Evolutionary conservation across 1,140 invertebrate species (phyloP).

Genomic region (Sarcophaga bullata): DNA sequence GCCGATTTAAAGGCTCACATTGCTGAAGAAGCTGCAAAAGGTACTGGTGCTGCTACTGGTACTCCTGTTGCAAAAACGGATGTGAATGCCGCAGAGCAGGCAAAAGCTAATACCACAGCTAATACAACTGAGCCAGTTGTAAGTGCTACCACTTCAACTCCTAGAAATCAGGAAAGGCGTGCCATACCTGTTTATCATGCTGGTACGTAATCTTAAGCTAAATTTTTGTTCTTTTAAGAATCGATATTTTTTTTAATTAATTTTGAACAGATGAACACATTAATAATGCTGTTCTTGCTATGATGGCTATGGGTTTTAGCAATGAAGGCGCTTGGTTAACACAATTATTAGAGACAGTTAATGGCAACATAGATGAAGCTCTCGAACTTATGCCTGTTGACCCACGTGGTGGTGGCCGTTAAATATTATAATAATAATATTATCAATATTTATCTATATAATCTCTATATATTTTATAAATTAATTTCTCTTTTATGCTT

Average conservation of each 20-base stretch:
- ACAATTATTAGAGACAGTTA: slow-evolving; percentile 68
- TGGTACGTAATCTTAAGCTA: slow-evolving; percentile 47
- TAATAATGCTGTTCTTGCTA: slow-evolving; percentile 71
- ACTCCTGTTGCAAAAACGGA: not conserved
- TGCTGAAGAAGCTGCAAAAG: slow-evolving; percentile 6
- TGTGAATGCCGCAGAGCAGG: not conserved
- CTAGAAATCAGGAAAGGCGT: slow-evolving; percentile 46
- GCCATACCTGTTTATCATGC: slow-evolving; percentile 52
- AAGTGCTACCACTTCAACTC: slow-evolving; percentile 39
- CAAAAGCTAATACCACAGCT: not conserved
- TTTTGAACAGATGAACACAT: slow-evolving; percentile 70
- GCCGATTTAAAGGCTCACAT: slow-evolving; percentile 40
- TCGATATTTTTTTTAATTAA: not conserved
- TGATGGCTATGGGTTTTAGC: slow-evolving; percentile 85
- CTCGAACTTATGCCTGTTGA: slow-evolving; percentile 72
- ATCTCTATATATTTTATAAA: no score
- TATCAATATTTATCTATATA: not conserved
- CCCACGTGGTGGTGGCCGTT: slow-evolving; percentile 47
- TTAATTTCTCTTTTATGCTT: no score
- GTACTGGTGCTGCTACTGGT: not conserved
- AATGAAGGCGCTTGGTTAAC: slow-evolving; percentile 74
- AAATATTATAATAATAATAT: not conserved
- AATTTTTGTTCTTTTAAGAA: not conserved
- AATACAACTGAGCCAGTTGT: slow-evolving; percentile 44
- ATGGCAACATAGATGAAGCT: slow-evolving; percentile 78